Base-by-base conservation (phyloP, 2,888 invertebrate species). In the Sesia apiformis region DNA sequence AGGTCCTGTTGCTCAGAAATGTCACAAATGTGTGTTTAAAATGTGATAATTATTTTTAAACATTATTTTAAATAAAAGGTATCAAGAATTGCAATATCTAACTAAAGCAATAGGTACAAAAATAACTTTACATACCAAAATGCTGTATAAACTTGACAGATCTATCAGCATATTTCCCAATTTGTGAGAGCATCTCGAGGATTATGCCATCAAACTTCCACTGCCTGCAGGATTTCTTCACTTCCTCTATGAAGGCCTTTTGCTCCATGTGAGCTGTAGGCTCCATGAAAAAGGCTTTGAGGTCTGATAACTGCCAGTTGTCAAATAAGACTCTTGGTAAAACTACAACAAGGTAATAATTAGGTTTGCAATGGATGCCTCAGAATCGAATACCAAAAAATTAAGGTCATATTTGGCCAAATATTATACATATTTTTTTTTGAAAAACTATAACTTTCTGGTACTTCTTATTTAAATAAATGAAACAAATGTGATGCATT, bases 271-370 rank as follows among this genome's bases (percentile, higher is more conserved):
- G 93, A 4, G 92, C 89, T 49, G 93, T 90, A 56, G 89, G 83
- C 58, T 93, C 92, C 53, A 91, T 91, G 55, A 97, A 92, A 58
- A 98, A 85, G 3, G 91, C 88, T 57, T 93, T 91, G 56, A 95
- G 93, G 68, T 97, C 95, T n/a, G 92, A 88, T 6, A 91, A 89
- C 40, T 92, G 91, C 94, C 98, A 98, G 55, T 93, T 93, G 67
- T 98, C 98, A 78, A 98, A 97, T 38, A 98, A 78, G 43, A 98
- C 87, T 66, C 98, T 91, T 8, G 98, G 98, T 39, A 97, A 91
- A 69, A 98, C 97, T 97, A 72, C 40, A 91, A 90, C 56, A 58
- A 23, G 23, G 23, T 23, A 23, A 23, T 23, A 23, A 23, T 23
- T 23, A 23, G 23, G 23, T 23, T 23, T 23, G 23, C 23, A 23